A percentile compares a stretch with the other conserved stretches of the same genome.
phyloP scores from a whole-genome alignment of 2,888 invertebrate genomes.

The Suillia variegata region DNA sequence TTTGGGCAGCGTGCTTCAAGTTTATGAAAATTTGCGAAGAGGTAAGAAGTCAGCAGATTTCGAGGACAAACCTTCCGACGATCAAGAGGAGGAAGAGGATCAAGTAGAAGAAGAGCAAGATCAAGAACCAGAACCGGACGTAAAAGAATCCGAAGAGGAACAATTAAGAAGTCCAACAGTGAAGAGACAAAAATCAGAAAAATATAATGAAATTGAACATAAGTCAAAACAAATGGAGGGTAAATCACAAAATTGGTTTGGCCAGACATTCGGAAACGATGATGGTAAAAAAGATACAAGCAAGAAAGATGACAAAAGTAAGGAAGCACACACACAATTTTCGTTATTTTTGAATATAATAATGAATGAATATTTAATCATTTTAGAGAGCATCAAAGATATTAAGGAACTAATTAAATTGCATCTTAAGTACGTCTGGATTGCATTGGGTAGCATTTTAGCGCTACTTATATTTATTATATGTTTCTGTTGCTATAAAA shows the following conservation, averaged over 20 bases:
- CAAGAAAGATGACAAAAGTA: neutral
- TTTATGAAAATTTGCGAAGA: slow-evolving; percentile 42
- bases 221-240: slow-evolving; percentile 11
- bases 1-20: slow-evolving; percentile 51
- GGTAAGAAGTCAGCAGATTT: slow-evolving; percentile 15
- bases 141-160: slow-evolving; percentile 19
- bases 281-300: neutral
- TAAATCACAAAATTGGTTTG: slow-evolving; percentile 2
- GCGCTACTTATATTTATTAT: no score
- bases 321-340: no score
- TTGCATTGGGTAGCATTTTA: no score
- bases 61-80: neutral
- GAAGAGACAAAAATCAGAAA: neutral
- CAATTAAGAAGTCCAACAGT: slow-evolving; percentile 3
- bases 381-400: no score
- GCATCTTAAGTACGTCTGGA: no score
- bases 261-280: neutral
- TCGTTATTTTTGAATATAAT: no score
- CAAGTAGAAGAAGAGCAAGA: slow-evolving; percentile 6
- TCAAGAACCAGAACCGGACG: neutral
- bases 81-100: slow-evolving; percentile 25
- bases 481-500: no score
- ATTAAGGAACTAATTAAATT: no score
- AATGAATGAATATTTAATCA: no score
- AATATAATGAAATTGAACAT: slow-evolving; percentile 4